These are phyloP conservation scores for Otolemur garnettii DNA, from an alignment of 2,113 vertebrate genomes.

Conservation along the genomic window DNA sequence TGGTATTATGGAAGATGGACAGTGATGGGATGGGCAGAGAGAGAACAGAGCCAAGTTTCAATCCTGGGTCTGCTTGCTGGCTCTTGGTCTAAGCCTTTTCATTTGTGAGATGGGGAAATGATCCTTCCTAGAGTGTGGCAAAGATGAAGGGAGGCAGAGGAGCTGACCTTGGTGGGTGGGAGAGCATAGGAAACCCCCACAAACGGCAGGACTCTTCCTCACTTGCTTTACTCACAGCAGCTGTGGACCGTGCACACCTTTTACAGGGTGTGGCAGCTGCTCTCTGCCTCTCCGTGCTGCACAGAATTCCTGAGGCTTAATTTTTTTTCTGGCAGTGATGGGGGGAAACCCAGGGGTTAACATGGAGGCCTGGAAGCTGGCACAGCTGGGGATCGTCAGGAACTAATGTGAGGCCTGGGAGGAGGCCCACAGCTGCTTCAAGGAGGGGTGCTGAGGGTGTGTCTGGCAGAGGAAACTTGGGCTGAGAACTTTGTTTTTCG, in stretches of 20 bases:
- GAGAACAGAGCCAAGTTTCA: neutral
- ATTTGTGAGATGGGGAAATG: neutral
- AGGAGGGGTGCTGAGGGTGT: neutral
- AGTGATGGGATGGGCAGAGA: neutral
- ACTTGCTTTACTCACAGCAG: neutral
- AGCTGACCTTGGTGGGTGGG: neutral
- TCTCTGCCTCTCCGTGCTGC: neutral
- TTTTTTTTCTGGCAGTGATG: neutral
- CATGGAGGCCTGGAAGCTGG: conserved; percentile 53
- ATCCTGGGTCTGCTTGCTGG: neutral
- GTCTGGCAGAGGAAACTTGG: neutral
- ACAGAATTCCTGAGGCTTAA: neutral
- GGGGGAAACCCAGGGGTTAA: conserved; percentile 71
- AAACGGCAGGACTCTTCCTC: neutral
- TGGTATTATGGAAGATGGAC: neutral
- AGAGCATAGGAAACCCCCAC: neutral
- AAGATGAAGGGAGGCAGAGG: neutral
- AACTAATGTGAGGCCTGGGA: neutral
- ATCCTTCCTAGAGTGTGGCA: neutral
- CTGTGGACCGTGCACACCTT: neutral
- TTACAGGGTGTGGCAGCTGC: neutral
- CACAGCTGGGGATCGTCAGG: conserved; percentile 68
- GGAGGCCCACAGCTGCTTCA: neutral
- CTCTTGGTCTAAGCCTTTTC: neutral
- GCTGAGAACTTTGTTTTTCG: conserved; percentile 61